Base-by-base conservation (phyloP, 2,113 vertebrate genomes). In the Isurus oxyrinchus region DNA sequence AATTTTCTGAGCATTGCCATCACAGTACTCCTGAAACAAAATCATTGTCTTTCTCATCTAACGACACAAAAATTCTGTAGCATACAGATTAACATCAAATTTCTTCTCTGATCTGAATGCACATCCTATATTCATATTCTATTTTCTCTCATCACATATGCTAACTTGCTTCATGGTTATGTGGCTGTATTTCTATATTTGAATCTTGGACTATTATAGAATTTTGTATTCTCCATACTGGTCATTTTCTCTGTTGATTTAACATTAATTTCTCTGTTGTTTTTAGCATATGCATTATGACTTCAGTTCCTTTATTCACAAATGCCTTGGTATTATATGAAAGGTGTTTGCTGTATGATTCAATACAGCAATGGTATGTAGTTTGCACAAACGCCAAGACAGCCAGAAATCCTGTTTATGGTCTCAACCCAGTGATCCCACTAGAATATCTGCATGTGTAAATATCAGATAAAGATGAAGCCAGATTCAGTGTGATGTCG, bases 161-260 rank as follows among this genome's bases (percentile, higher is more conserved):
- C 40, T 44, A 69, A 49, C 59, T 67, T 44, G 40, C 23, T 95
- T 69, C 94, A 53, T 44, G 44, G 13, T 21, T 27, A 7, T 49
- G 14, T 53, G n/a, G n/a, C 63, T 67, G 44, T 49, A 69, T 40
- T 95, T 95, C 40, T 69, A 25, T 66, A 67, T 49, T 95, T 95
- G 8, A 69, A 95, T 72, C 14, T 14, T n/a, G 57, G 16, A 14
- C 0, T 94, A 59, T 66, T 23, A 63, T 66, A 5, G 59, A 63
- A 94, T 63, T 35, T 61, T 63, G 19, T 40, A 63, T 61, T 49
- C n/a, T 40, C 27, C 57, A 94, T n/a, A 94, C 19, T n/a, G 1
- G 16, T 87, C 19, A 87, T 87, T 94, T 63, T 94, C 90, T 94
- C 40, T 13, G 91, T 94, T 94, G 27, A n/a, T 40, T 61, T 93